These are phyloP conservation scores for Sminthurides bifidus DNA, from an alignment of 1,140 invertebrate genomes.

Conservation along the genomic window DNA sequence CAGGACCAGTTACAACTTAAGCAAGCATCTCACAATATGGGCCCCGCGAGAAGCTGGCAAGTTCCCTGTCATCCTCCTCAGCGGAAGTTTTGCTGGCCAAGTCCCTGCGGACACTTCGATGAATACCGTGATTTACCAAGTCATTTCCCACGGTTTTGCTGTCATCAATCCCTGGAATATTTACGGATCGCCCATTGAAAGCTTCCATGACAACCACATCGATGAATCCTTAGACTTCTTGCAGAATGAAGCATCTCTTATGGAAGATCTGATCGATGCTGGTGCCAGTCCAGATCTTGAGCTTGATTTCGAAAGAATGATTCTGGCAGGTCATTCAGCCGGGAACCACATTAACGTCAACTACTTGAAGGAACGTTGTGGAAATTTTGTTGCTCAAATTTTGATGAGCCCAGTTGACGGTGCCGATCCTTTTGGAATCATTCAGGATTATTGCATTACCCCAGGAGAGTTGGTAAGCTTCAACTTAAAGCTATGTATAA, in stretches of 20 bases:
- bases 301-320: constrained; percentile 19
- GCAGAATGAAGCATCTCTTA: constrained; percentile 10
- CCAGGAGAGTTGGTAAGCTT: constrained; percentile 28
- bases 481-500: not conserved
- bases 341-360: constrained; percentile 25
- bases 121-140: constrained; percentile 11
- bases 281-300: constrained; percentile 11
- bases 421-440: constrained; percentile 23
- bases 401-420: constrained; percentile 33
- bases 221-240: constrained; percentile 21
- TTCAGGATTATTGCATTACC: constrained; percentile 28
- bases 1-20: too few relatives aligned
- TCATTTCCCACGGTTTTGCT: constrained; percentile 27
- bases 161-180: constrained; percentile 17
- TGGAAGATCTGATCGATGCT: constrained; percentile 12
- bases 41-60: constrained; percentile 15
- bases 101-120: not conserved
- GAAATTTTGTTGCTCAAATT: constrained; percentile 15
- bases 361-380: constrained; percentile 28
- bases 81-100: constrained; percentile 4
- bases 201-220: constrained; percentile 10
- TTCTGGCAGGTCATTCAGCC: constrained; percentile 24
- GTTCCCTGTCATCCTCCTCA: constrained; percentile 9
- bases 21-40: too few relatives aligned
- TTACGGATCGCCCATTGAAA: constrained; percentile 14